Evolutionary conservation across 2,888 invertebrate species (phyloP), one percentile per base, ranked within the genome.

Genomic region (Metellina segmentata): DNA sequence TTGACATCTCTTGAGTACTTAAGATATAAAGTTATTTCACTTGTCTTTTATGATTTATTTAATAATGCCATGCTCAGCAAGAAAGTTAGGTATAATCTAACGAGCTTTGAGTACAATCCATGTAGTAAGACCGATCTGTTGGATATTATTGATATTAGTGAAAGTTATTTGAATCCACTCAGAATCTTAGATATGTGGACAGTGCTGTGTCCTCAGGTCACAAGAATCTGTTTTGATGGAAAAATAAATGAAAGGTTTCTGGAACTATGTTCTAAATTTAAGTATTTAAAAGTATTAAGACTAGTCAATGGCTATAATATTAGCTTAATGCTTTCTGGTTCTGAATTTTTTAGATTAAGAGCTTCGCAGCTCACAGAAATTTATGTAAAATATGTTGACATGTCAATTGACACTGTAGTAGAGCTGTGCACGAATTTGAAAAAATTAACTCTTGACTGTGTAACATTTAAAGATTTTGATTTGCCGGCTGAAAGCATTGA

Each of bases 341-440:
- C 87, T 16, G 8, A 70, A 53, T 77, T 89, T 52, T 53, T 61
- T 19, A 69, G 48, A 51, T 16, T 52, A 71, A 71, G 61, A 71
- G 79, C 78, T 20, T 7, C n/a, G 8, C 34, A 75, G 20, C 48
- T 89, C 61, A 89, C 78, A 20, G 52, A 51, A 49, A 49, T 85
- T 16, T 8, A 48, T 19, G 9, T 83, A 13, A 53, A n/a, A 13
- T 16, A 71, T 77, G 49, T 75, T 16, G 82, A 11, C 7, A 69
- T 89, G 20, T 74, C 75, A 49, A 49, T 75, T 48, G 72, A 78
- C 6, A 16, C 16, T 53, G 49, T 89, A 82, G 19, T 79, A 34
- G 69, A 83, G 13, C 70, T 9, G 16, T 89, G 83, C 48, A 51
- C 49, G 5, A 89, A 83, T 72, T 69, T 89, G 61, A 70, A 89